phyloP scores from a whole-genome alignment of 2,797 vertebrate species.

The Lepus oiostolus region DNA sequence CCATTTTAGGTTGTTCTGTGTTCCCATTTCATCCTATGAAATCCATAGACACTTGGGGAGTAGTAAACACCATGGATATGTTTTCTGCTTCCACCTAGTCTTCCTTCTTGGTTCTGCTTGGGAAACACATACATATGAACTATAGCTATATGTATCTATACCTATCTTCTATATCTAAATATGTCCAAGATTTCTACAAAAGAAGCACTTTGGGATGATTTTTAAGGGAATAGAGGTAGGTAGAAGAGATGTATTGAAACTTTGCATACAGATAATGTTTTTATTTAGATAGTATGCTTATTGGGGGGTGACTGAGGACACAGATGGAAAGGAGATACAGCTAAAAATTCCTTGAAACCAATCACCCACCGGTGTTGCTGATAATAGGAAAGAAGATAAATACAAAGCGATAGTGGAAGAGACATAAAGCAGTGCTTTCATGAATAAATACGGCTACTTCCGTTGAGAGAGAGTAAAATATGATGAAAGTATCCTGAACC shows the following conservation, averaged over 20 bases:
- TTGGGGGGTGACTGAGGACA: not conserved
- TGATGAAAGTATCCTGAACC: not conserved
- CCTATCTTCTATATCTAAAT: not conserved
- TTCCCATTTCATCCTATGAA: not conserved
- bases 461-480: not conserved
- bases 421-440: not conserved
- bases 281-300: not conserved
- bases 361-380: not conserved
- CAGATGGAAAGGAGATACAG: not conserved
- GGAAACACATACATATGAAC: no score
- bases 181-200: not conserved
- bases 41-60: not conserved
- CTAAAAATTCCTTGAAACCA: not conserved
- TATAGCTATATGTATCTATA: no score
- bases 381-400: not conserved
- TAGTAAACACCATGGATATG: not conserved
- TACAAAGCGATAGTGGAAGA: not conserved
- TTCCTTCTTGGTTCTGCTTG: not conserved
- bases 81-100: not conserved
- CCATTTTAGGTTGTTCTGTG: not conserved
- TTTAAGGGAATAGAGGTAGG: not conserved
- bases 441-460: not conserved
- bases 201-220: not conserved
- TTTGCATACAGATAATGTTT: not conserved
- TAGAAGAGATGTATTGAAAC: not conserved